These are phyloP conservation scores for Mobula hypostoma DNA, from an alignment of 2,113 vertebrate genomes.

Conservation along the genomic window DNA sequence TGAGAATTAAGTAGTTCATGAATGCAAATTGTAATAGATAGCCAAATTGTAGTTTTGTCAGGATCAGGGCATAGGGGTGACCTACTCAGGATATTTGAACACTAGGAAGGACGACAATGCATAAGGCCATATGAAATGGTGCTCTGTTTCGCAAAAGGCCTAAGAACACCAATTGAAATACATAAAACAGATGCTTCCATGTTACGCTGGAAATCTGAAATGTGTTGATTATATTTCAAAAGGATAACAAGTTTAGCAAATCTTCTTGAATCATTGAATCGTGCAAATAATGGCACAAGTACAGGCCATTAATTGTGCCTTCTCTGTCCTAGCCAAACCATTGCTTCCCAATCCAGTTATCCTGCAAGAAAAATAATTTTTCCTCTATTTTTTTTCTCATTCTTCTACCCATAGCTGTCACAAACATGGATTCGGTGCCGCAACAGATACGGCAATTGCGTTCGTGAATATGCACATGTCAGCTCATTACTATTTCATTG, in stretches of 20 bases:
- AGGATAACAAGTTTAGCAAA: not conserved
- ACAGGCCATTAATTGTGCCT: no score
- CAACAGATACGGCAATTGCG: no score
- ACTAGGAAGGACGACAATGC: not conserved
- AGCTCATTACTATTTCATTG: no score
- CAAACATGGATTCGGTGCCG: no score
- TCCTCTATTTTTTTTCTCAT: no score
- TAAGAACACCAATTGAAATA: not conserved
- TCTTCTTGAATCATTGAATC: not conserved
- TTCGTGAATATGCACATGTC: no score
- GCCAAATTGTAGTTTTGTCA: not conserved
- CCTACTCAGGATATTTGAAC: not conserved
- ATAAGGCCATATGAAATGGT: not conserved
- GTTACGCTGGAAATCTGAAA: not conserved
- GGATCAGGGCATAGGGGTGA: not conserved
- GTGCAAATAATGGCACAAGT: no score
- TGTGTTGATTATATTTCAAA: not conserved
- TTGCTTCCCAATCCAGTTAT: no score
- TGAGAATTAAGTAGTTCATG: not conserved
- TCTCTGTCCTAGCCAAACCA: no score
- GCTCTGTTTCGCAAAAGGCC: not conserved
- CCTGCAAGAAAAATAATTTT: no score
- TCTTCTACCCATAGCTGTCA: no score
- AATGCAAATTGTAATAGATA: not conserved
- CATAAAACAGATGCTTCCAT: not conserved